Evolutionary conservation across 2,888 invertebrate genomes (phyloP).

Genomic region (Dysmachus trigonus): DNA sequence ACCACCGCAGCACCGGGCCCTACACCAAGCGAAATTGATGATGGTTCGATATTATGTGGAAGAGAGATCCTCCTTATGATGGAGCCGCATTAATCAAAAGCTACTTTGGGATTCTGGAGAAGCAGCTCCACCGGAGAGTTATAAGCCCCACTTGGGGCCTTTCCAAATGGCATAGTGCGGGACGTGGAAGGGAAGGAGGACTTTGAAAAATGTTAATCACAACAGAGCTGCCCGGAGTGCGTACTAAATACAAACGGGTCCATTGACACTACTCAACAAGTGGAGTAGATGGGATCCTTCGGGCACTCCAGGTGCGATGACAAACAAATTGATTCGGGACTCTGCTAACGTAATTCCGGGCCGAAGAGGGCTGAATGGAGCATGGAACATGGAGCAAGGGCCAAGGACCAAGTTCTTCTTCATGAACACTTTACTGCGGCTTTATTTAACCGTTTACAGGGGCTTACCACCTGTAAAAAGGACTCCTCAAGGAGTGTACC

Average conservation of each 20-base stretch:
- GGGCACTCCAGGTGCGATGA: conserved; percentile 5
- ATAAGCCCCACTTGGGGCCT: conserved; percentile 3
- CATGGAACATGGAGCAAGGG: neutral
- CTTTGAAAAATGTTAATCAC: conserved; percentile 9
- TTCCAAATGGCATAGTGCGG: neutral
- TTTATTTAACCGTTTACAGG: conserved; percentile 13
- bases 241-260: neutral
- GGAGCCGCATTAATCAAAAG: conserved; percentile 15
- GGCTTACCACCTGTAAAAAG: neutral
- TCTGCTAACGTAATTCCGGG: neutral
- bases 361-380: neutral
- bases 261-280: neutral
- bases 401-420: neutral
- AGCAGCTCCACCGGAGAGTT: neutral
- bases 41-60: conserved; percentile 12
- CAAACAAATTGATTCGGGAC: conserved; percentile 5
- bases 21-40: neutral
- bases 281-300: neutral
- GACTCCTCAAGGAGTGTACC: neutral
- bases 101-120: neutral
- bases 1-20: neutral
- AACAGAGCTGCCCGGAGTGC: neutral
- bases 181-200: neutral
- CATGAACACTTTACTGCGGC: neutral
- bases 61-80: neutral